Percentiles rank a stretch among this genome's conserved stretches.
Evolutionary conservation across 2,113 vertebrate genomes (phyloP).

Genomic region (Micronisus gabar): DNA sequence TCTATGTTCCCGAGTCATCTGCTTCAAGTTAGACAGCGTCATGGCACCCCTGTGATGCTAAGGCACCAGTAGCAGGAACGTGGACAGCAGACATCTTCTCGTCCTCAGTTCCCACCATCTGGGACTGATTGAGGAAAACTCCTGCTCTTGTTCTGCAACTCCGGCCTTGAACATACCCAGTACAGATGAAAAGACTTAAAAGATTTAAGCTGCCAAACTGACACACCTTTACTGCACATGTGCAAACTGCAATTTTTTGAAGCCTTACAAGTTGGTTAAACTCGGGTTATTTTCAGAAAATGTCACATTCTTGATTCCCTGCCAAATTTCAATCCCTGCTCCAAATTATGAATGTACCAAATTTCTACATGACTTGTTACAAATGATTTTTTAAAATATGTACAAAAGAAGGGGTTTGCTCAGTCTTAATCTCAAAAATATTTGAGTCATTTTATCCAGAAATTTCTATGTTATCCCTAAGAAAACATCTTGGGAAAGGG

Average conservation of each 20-base stretch:
- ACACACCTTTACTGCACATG: neutral
- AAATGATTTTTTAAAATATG: neutral
- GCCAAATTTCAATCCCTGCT: neutral
- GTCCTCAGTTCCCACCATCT: neutral
- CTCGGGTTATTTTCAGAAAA: neutral
- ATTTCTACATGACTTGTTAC: neutral
- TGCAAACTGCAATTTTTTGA: neutral
- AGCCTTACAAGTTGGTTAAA: neutral
- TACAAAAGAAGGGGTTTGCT: neutral
- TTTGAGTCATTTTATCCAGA: neutral
- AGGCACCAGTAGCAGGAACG: accelerated
- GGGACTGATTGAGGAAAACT: neutral
- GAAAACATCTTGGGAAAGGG: neutral
- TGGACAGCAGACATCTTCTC: neutral
- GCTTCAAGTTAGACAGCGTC: accelerated
- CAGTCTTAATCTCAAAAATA: neutral
- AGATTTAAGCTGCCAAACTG: neutral
- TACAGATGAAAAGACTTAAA: neutral
- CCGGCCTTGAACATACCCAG: accelerated
- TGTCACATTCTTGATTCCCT: neutral
- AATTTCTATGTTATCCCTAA: neutral
- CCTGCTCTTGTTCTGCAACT: neutral
- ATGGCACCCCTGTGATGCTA: neutral
- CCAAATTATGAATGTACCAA: neutral
- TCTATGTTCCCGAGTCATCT: accelerated